These are phyloP conservation scores for Adelosebastes latens DNA, from an alignment of 2,797 vertebrate genomes.

Conservation along the genomic window DNA sequence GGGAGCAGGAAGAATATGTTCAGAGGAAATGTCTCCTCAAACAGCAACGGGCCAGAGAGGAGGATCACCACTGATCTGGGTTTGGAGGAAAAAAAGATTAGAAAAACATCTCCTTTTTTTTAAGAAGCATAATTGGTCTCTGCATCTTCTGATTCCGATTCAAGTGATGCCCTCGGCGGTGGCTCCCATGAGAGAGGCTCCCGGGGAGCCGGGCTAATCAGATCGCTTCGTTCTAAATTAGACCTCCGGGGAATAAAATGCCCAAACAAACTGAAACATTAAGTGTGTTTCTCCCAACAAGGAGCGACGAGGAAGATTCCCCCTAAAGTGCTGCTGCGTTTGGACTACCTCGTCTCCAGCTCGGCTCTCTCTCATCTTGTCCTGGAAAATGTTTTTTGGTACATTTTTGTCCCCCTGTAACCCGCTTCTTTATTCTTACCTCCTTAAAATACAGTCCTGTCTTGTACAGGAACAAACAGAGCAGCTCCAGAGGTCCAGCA, in stretches of 20 bases:
- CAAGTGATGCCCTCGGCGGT: conserved; percentile 66
- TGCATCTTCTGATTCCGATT: conserved; percentile 66
- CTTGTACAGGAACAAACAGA: conserved; percentile 40
- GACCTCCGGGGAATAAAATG: conserved; percentile 72
- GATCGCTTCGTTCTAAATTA: conserved; percentile 76
- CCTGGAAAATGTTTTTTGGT: conserved; percentile 53
- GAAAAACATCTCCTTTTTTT: conserved; percentile 45
- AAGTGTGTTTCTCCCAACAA: conserved; percentile 66
- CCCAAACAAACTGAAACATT: conserved; percentile 76
- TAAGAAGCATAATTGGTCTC: conserved; percentile 60
- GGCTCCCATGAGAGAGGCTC: conserved; percentile 65
- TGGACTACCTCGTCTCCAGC: conserved; percentile 39
- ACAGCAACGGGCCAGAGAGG: conserved; percentile 11
- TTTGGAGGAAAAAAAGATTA: conserved; percentile 35
- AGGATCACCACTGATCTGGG: conserved; percentile 32
- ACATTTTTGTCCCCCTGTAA: conserved; percentile 35
- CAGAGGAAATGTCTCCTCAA: conserved; percentile 35
- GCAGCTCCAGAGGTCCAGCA: conserved; percentile 26
- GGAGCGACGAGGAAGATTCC: conserved; percentile 38
- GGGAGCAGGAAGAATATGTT: conserved; percentile 1
- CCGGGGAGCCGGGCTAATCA: conserved; percentile 70
- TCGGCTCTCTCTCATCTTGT: conserved; percentile 46
- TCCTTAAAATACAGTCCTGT: conserved; percentile 28
- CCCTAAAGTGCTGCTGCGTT: conserved; percentile 40
- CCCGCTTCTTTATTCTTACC: conserved; percentile 5